These are phyloP conservation scores for Mormyrus lacerda DNA, from an alignment of 2,113 vertebrate genomes.

Conservation along the genomic window DNA sequence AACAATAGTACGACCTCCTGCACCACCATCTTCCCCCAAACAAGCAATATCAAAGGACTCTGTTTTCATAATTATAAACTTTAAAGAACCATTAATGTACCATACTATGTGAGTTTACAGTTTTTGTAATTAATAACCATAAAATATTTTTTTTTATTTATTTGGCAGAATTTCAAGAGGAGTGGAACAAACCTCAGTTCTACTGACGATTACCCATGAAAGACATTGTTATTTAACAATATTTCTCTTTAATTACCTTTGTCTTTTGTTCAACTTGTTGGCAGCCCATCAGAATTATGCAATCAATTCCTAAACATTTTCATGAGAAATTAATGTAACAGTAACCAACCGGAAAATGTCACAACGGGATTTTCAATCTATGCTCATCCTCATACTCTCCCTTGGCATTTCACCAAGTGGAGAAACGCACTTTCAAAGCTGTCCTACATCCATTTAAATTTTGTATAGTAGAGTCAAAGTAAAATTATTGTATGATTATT, in stretches of 20 bases:
- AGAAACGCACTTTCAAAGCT: neutral
- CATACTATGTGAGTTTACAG: neutral
- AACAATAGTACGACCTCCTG: too few species aligned
- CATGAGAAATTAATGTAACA: neutral
- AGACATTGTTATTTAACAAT: neutral
- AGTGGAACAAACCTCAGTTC: slow-evolving; percentile 52
- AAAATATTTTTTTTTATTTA: slow-evolving; percentile 13
- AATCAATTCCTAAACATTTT: neutral
- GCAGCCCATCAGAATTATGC: neutral
- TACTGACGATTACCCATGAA: slow-evolving; percentile 32
- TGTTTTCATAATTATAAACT: neutral
- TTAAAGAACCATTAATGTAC: neutral
- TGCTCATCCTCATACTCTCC: neutral
- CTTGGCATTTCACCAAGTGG: neutral
- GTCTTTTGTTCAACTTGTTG: neutral
- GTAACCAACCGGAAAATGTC: neutral
- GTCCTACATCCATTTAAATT: neutral
- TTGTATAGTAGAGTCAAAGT: neutral
- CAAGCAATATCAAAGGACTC: neutral
- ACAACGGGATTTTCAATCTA: neutral
- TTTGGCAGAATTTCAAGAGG: slow-evolving; percentile 52
- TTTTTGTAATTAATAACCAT: neutral
- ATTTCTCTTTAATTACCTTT: neutral
- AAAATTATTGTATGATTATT: slow-evolving; percentile 3
- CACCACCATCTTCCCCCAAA: too few species aligned